Percentiles rank a stretch among this genome's conserved stretches.
phyloP scores from a whole-genome alignment of 2,888 invertebrate genomes.

The Physocephala rufipes region DNA sequence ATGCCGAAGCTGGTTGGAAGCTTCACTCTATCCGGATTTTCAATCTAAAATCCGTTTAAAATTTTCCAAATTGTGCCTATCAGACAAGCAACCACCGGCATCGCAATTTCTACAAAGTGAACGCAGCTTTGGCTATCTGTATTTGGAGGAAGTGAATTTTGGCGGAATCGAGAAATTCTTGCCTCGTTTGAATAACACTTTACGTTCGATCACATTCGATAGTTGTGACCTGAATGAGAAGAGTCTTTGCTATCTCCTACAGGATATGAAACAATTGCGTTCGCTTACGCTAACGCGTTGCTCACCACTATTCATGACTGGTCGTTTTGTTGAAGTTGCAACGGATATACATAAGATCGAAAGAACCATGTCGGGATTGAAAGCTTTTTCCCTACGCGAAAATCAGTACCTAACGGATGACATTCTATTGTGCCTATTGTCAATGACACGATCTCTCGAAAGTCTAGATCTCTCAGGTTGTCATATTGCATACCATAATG shows the following conservation, averaged over 20 bases:
- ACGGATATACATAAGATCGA: conserved; percentile 69
- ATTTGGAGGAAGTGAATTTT: conserved; percentile 60
- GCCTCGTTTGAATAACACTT: conserved; percentile 70
- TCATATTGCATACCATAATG: conserved; percentile 76
- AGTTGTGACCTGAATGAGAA: conserved; percentile 74
- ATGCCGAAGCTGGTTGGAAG: conserved; percentile 74
- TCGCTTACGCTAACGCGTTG: conserved; percentile 72
- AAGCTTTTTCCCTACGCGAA: conserved; percentile 71
- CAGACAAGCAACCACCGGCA: conserved; percentile 58
- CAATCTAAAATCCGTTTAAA: conserved; percentile 55
- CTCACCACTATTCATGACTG: conserved; percentile 79
- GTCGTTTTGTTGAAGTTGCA: conserved; percentile 70
- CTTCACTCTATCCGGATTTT: conserved; percentile 71
- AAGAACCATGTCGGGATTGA: conserved; percentile 64
- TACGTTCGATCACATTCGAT: conserved; percentile 69
- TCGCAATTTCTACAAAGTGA: conserved; percentile 54
- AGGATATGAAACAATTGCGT: conserved; percentile 70
- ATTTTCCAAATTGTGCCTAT: conserved; percentile 58
- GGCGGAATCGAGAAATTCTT: conserved; percentile 67
- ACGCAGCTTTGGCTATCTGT: conserved; percentile 55
- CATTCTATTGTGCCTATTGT: conserved; percentile 74
- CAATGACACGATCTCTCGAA: conserved; percentile 71
- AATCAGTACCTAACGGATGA: conserved; percentile 80
- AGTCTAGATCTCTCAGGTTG: conserved; percentile 74
- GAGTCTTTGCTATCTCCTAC: conserved; percentile 70